Percentiles rank a stretch among this genome's conserved stretches.
phyloP scores from a whole-genome alignment of 1,140 invertebrate species.

The Drosophila busckii region DNA sequence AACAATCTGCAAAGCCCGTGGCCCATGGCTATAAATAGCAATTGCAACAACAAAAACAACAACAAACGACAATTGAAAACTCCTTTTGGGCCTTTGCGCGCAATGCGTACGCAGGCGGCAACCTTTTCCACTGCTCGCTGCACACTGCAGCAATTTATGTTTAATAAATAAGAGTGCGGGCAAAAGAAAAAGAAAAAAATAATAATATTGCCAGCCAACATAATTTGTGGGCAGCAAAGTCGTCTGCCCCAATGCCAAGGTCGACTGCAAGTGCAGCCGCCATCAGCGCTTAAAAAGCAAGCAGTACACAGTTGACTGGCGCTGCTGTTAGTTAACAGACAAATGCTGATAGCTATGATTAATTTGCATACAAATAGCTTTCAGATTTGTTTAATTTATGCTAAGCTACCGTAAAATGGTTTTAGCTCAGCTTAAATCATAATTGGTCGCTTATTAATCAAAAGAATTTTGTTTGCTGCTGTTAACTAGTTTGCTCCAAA shows the following conservation, averaged over 20 bases:
- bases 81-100: slow-evolving; percentile 12
- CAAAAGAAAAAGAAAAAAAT: too few species aligned
- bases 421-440: too few species aligned
- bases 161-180: slow-evolving; percentile 62
- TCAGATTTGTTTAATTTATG: too few species aligned
- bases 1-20: slow-evolving; percentile 24
- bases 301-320: slow-evolving; percentile 1
- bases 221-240: slow-evolving; percentile 3
- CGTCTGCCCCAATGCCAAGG: slow-evolving; percentile 34
- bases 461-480: too few species aligned
- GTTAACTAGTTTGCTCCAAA: too few species aligned
- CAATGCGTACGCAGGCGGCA: slow-evolving; percentile 22
- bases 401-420: too few species aligned
- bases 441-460: too few species aligned
- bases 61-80: slow-evolving; percentile 45
- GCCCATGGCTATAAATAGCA: slow-evolving; percentile 51
- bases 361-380: too few species aligned
- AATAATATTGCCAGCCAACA: slow-evolving; percentile 13
- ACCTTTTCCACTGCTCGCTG: slow-evolving; percentile 15
- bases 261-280: not conserved
- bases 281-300: too few species aligned
- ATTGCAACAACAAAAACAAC: slow-evolving; percentile 13
- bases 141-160: slow-evolving; percentile 57
- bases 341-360: not conserved
- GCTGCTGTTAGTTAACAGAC: slow-evolving; percentile 1